Conservation (phyloP, 2,888 invertebrate species). For the Leptopterna dolabrata region DNA sequence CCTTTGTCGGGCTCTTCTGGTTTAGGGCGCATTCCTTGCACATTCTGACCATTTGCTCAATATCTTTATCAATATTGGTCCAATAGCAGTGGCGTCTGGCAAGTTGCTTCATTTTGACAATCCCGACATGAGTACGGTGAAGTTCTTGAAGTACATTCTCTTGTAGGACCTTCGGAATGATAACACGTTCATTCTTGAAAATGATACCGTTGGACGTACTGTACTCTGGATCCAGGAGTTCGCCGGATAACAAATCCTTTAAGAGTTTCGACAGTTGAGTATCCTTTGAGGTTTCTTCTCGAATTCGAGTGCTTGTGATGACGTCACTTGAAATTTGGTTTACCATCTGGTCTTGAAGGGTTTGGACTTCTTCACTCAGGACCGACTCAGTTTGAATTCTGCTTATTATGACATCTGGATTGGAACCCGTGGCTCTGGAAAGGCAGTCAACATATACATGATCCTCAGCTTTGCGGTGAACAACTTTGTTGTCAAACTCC, state of each 20-base stretch:
- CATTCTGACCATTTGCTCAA: not conserved
- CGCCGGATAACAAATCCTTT: not conserved
- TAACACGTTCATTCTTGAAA: no score
- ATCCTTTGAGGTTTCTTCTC: constrained; percentile 18
- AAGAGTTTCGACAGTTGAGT: not conserved
- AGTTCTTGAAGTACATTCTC: not conserved
- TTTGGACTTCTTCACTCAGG: constrained; percentile 4
- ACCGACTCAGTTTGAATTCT: not conserved
- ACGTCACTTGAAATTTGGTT: constrained; percentile 17
- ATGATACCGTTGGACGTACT: constrained; percentile 17
- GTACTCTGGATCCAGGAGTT: constrained; percentile 5
- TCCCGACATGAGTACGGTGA: no score
- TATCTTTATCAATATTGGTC: not conserved
- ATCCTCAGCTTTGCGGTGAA: not conserved
- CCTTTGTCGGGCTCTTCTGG: not conserved
- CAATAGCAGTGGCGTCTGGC: not conserved
- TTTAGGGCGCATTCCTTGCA: not conserved
- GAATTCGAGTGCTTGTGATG: constrained; percentile 15
- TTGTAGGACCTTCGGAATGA: not conserved
- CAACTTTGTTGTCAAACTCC: not conserved
- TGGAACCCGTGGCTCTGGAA: not conserved
- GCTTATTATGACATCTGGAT: not conserved
- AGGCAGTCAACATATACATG: not conserved
- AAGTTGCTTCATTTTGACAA: no score
- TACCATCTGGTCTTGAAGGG: constrained; percentile 10